Percentiles rank a stretch among this genome's conserved stretches.
Evolutionary conservation across 2,113 vertebrate genomes (phyloP).

Genomic region (Chaenocephalus aceratus): DNA sequence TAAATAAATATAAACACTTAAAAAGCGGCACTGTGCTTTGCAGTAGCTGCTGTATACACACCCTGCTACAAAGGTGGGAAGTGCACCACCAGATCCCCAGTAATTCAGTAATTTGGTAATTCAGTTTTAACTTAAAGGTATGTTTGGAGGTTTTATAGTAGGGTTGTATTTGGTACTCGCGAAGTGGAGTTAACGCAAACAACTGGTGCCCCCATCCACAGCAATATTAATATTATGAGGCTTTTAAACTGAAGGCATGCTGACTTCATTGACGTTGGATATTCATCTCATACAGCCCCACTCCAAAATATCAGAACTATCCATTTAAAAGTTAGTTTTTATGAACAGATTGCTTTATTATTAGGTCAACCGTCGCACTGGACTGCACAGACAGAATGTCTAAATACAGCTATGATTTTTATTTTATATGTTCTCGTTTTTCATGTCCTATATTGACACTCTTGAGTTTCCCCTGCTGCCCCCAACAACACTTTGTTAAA

Average conservation of each 20-base stretch:
- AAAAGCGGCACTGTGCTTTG: background rate
- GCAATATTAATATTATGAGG: too few relatives aligned
- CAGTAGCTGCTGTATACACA: too few relatives aligned
- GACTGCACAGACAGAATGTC: background rate
- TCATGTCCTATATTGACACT: background rate
- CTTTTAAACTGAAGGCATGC: too few relatives aligned
- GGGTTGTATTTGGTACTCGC: too few relatives aligned
- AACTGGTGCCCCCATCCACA: too few relatives aligned
- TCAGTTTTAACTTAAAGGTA: background rate
- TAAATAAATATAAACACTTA: background rate
- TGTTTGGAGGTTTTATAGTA: too few relatives aligned
- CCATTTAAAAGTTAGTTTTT: too few relatives aligned
- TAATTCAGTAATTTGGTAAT: background rate
- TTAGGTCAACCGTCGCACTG: background rate
- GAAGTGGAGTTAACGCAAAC: too few relatives aligned
- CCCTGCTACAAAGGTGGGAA: too few relatives aligned
- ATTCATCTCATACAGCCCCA: too few relatives aligned
- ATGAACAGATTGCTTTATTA: background rate
- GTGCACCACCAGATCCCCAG: background rate
- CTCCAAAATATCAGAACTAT: too few relatives aligned
- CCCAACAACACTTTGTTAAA: conserved; percentile 10
- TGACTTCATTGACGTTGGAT: too few relatives aligned
- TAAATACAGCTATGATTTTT: background rate
- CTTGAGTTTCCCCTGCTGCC: background rate
- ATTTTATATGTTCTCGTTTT: background rate